phyloP scores from a whole-genome alignment of 2,888 invertebrate species.

The Drosophila dives region DNA sequence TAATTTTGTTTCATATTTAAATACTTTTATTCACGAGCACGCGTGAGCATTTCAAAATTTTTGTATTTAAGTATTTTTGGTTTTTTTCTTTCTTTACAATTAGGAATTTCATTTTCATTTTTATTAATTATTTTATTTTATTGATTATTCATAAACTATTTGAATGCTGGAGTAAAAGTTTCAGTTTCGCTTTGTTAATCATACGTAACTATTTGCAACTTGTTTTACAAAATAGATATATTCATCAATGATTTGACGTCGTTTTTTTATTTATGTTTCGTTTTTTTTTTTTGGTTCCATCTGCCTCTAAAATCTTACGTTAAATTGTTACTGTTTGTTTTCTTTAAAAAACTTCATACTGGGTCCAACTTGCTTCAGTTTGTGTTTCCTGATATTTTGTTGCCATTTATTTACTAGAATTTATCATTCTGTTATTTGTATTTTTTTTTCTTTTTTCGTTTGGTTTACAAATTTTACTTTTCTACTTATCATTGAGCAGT shows the following conservation, averaged over 20 bases:
- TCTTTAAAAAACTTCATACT: conserved; percentile 66
- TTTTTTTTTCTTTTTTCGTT: conserved; percentile 34
- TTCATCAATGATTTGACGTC: conserved; percentile 45
- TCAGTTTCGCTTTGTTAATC: conserved; percentile 55
- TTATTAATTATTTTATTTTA: conserved; percentile 26
- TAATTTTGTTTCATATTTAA: conserved; percentile 49
- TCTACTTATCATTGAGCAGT: conserved; percentile 38
- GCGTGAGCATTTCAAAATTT: conserved; percentile 70
- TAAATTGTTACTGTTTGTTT: conserved; percentile 60
- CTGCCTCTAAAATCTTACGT: conserved; percentile 69
- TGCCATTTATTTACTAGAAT: conserved; percentile 62
- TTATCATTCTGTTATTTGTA: conserved; percentile 31
- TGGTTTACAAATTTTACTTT: conserved; percentile 36
- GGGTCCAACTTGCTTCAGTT: conserved; percentile 79
- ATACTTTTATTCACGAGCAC: conserved; percentile 74
- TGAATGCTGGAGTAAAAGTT: conserved; percentile 70
- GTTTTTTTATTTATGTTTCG: conserved; percentile 34
- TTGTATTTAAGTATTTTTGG: conserved; percentile 43
- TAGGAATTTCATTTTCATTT: conserved; percentile 44
- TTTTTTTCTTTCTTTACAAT: conserved; percentile 51
- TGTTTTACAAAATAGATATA: conserved; percentile 76
- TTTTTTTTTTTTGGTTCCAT: conserved; percentile 53
- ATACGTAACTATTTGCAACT: conserved; percentile 56
- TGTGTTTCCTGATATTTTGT: conserved; percentile 72
- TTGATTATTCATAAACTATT: conserved; percentile 63